Base-by-base conservation (phyloP, 1,140 invertebrate species). In the Stratiolaelaps scimitus region DNA sequence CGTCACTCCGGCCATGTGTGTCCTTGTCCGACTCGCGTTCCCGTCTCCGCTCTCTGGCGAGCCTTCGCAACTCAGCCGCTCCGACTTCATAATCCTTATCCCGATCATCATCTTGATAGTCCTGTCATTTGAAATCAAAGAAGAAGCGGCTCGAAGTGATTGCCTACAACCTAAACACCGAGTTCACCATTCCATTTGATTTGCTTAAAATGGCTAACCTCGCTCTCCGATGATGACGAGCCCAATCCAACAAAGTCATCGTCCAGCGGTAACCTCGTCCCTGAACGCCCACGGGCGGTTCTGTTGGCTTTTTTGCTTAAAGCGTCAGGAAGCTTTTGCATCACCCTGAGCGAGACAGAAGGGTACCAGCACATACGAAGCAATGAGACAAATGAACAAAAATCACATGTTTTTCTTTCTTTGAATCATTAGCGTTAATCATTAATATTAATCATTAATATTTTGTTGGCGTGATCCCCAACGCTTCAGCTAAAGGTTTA, bases 11-110 rank as follows among this genome's bases (percentile, higher is more conserved):
- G 10, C 5, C 34, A 10, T 40, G 34, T 40, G 34, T 6, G 34
- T 40, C 34, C 34, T 10, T 40, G 4, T 40, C 34, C 5, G 10
- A 10, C 34, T 40, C 34, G 4, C 34, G 34, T 10, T 40, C 5
- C 4, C 5, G 4, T 40, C 34, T 4, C 34, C 34, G 4, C 10
- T 40, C 34, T 10, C 34, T 40, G 34, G 34, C 34, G 10, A 40
- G 34, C 10, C 34, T 60, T 26, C 53, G 53, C 34, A 60, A 34
- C 10, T 68, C 66, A 34, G 30, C 53, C 23, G 47, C 45, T 56
- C 56, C 68, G 15, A 45, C 66, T 15, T 67, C 30, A 28, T 68
- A 48, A 30, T 68, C 66, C 13, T 68, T 53, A 40, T 68, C 66
- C 26, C 64, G 29, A 48, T 68, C 67, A 43, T 68, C 46, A 45